Evolutionary conservation across 2,113 vertebrate genomes (phyloP), one percentile per base, ranked within the genome.

Genomic region (Collichthys lucidus): DNA sequence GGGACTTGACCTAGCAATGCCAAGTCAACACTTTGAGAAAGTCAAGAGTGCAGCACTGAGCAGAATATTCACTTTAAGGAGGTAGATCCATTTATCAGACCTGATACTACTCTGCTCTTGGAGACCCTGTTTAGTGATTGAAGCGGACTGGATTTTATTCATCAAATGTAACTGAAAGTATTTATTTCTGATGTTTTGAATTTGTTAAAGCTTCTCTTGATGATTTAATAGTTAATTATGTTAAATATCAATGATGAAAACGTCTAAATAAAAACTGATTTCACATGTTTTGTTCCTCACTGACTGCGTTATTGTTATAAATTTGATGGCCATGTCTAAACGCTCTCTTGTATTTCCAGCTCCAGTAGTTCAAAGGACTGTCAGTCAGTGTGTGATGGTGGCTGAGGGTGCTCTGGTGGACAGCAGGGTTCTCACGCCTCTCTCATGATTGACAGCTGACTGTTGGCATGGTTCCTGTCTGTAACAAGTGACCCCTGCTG

Each of bases 401-500:
- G 88, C 86, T 74, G 83, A 35, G 69, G 77, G 65, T 59, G 53
- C 62, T 67, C 87, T 44, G 73, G 67, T 26, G 86, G 81, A 77
- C 89, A 56, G 86, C 80, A 9, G 86, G 85, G 49, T 68, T 83
- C 85, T 77, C 76, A 11, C 62, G 64, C 89, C 87, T 82, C 68
- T 52, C 62, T 53, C 11, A 0, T 92, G 91, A 93, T 92, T 93
- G 93, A 90, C 93, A 88, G 90, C 89, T 82, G 90, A 74, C 85
- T 86, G 77, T 89, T 84, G 78, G 83, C 86, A 73, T 79, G 89
- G 83, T 80, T 85, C 74, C 86, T 70, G 79, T 84, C 83, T 71
- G 84, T 86, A 91, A 91, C 88, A 88, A 84, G 91, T 89, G 88
- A 88, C 88, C 89, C 88, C 92, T 79, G 74, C 92, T 86, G 91